phyloP scores from a whole-genome alignment of 2,888 invertebrate species.

The Escarpia spicata region DNA sequence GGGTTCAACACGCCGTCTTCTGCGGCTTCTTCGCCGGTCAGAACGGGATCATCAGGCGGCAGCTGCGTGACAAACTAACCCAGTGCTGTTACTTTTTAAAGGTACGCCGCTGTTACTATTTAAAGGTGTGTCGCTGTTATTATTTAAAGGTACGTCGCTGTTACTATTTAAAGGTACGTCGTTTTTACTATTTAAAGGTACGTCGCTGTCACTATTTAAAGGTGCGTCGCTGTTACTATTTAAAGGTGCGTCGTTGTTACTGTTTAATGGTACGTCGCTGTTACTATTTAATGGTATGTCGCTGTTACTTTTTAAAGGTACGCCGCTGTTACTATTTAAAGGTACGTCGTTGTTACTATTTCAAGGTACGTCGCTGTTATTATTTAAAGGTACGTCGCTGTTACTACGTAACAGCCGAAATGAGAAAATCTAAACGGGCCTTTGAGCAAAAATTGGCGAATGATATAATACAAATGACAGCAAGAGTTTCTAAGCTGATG shows the following conservation, averaged over 20 bases:
- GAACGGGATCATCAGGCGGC: constrained; percentile 27
- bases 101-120: not conserved
- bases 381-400: not conserved
- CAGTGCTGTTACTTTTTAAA: not conserved
- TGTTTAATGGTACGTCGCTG: not conserved
- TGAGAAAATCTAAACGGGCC: too few species aligned
- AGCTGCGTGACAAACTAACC: constrained; percentile 29
- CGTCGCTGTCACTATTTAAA: not conserved
- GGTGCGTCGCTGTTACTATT: too few species aligned
- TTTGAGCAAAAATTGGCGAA: too few species aligned
- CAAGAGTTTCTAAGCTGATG: too few species aligned
- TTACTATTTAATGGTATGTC: too few species aligned
- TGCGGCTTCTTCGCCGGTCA: constrained; percentile 37
- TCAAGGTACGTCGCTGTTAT: not conserved
- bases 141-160: too few species aligned
- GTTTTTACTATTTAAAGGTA: not conserved
- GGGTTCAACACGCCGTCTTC: constrained; percentile 31
- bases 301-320: not conserved
- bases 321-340: not conserved
- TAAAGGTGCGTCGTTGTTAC: not conserved
- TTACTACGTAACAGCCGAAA: too few species aligned
- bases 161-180: not conserved
- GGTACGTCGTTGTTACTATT: not conserved
- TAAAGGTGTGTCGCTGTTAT: not conserved
- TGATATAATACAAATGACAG: too few species aligned